phyloP scores from a whole-genome alignment of 2,113 vertebrate genomes.

The Octodon degus region DNA sequence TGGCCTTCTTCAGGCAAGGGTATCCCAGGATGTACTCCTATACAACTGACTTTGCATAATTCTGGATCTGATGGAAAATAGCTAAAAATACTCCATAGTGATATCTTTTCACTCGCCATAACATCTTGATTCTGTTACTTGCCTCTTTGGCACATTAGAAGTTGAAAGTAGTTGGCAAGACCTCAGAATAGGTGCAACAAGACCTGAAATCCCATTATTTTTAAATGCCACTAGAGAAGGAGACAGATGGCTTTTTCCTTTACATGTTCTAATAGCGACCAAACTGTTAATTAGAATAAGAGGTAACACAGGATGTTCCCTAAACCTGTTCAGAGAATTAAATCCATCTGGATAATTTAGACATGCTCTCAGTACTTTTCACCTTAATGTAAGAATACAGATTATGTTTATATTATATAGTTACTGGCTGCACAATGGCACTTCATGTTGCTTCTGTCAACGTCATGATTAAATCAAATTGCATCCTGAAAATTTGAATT shows the following conservation, averaged over 20 bases:
- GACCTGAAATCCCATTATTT: conserved; percentile 47
- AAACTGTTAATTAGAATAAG: conserved; percentile 58
- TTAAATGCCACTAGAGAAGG: conserved; percentile 19
- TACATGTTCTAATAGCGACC: conserved; percentile 34
- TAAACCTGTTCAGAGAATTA: conserved; percentile 12
- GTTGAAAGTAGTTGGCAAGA: background rate
- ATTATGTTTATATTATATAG: background rate
- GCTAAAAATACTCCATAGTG: background rate
- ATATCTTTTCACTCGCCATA: background rate
- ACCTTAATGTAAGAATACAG: conserved; percentile 11
- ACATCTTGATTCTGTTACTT: conserved; percentile 7
- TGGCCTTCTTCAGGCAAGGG: background rate
- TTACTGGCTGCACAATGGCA: background rate
- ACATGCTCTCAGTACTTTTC: background rate
- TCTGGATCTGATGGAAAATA: background rate
- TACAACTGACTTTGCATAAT: background rate
- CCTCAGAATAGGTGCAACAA: conserved; percentile 4
- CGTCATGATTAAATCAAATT: background rate
- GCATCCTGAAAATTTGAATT: background rate
- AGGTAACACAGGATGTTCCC: conserved; percentile 39
- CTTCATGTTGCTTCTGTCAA: background rate
- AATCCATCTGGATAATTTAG: conserved; percentile 4
- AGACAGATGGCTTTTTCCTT: conserved; percentile 48
- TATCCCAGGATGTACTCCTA: background rate
- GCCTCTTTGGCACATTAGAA: background rate